Percentiles rank a stretch among this genome's conserved stretches.
These are phyloP conservation scores for Phoxinus phoxinus DNA, from an alignment of 2,113 vertebrate genomes.

Conservation along the genomic window DNA sequence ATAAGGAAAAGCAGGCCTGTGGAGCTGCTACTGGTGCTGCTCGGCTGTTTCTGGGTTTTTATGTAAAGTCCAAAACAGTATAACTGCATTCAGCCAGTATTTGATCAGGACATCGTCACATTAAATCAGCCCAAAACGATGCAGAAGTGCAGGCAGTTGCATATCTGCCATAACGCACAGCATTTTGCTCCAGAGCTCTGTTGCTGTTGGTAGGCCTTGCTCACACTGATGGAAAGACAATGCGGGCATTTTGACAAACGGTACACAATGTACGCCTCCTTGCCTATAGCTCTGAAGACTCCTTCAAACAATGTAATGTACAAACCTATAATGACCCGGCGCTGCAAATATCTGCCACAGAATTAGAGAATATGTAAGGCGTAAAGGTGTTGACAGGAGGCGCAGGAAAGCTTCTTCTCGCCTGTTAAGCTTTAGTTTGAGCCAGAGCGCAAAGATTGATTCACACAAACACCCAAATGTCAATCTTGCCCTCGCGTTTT, in stretches of 20 bases:
- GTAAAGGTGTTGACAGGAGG: constrained; percentile 50
- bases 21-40: background rate
- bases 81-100: background rate
- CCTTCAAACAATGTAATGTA: constrained; percentile 5
- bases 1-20: constrained; percentile 19
- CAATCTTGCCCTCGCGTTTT: background rate
- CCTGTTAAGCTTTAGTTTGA: constrained; percentile 27
- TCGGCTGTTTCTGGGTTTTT: background rate
- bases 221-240: constrained; percentile 73
- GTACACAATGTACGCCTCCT: constrained; percentile 72
- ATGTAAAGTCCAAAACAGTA: background rate
- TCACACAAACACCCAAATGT: constrained; percentile 6
- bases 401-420: constrained; percentile 39
- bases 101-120: background rate
- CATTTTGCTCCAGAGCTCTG: constrained; percentile 60
- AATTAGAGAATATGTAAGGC: background rate
- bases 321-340: background rate
- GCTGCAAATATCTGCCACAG: background rate
- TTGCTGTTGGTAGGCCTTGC: constrained; percentile 62
- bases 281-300: constrained; percentile 54
- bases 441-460: background rate
- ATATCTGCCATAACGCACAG: background rate
- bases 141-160: constrained; percentile 11
- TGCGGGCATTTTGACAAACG: constrained; percentile 78
- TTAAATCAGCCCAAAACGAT: background rate